phyloP scores from a whole-genome alignment of 2,888 invertebrate species.

The Plagodis pulveraria region DNA sequence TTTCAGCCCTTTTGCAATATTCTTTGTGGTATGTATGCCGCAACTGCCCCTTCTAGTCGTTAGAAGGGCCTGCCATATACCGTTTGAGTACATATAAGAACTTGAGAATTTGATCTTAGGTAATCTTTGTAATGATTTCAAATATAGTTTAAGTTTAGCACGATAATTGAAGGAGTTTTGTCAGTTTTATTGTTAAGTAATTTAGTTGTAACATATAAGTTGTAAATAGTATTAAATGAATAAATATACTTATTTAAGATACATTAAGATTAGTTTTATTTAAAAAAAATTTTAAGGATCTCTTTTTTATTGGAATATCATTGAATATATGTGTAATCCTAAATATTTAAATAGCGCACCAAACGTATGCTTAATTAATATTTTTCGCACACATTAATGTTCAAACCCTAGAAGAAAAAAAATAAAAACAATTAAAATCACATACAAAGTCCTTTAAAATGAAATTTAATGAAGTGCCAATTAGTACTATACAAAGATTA shows the following conservation, averaged over 20 bases:
- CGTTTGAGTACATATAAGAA: conserved; percentile 84
- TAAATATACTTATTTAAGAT: conserved; percentile 37
- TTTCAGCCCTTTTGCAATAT: conserved; percentile 87
- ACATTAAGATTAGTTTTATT: conserved; percentile 16
- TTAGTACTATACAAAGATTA: no score
- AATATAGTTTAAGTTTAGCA: conserved; percentile 3
- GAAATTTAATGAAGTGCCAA: no score
- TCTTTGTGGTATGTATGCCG: conserved; percentile 88
- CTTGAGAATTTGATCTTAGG: conserved; percentile 20
- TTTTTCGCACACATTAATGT: no score
- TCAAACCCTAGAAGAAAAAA: no score
- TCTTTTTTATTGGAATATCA: no score
- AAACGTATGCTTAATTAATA: no score
- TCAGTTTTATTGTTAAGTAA: conserved; percentile 38
- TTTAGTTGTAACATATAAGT: conserved; percentile 46
- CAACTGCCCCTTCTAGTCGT: conserved; percentile 88
- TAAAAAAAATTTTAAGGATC: no score
- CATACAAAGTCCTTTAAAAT: no score
- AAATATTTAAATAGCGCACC: no score
- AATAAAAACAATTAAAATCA: no score
- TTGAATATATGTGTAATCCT: no score
- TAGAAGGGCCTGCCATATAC: conserved; percentile 87
- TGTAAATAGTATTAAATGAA: conserved; percentile 54
- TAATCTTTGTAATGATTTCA: no score
- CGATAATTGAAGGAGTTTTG: conserved; percentile 24